Evolutionary conservation across 2,797 vertebrate species (phyloP), one percentile per base, ranked within the genome.

Genomic region (Phataginus tricuspis): DNA sequence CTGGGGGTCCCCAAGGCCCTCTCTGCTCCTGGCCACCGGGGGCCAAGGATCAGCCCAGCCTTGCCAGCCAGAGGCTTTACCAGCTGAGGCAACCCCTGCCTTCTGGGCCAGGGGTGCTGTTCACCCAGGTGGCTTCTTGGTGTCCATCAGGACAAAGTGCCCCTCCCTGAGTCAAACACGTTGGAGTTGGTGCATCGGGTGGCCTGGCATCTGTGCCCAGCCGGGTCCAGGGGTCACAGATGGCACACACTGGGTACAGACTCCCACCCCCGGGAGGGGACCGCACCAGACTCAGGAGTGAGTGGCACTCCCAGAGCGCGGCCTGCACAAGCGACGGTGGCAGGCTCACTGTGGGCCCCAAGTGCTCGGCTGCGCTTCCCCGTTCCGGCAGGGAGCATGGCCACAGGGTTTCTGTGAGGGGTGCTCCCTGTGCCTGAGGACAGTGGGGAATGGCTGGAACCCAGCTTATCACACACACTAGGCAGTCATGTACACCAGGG

Each of bases 131-230:
- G 10, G 25, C 49, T 69, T 37, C 53, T 51, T 15, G 3, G 59
- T 51, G 19, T 14, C 83, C 16, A 5, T 16, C 18, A 42, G 13
- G 31, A 42, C 69, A 16, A 69, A n/a, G n/a, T 4, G 0, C 21
- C 29, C 19, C 37, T 51, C 23, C 25, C 12, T 42, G 21, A 14
- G 25, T 71, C 5, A n/a, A 21, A 34, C 10, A 1, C 6, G 34
- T 15, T 80, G 13, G 55, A 29, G 39, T 1, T 2, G 11, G 66
- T 7, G 8, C 18, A 1, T 8, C 1, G 0, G 13, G 31, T 0
- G 0, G 64, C 69, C 79, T 45, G 64, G 14, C 10, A 0, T 27
- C 25, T 0, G 23, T 19, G 21, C 45, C 34, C n/a, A n/a, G 34
- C 37, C 27, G 12, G 55, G 78, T 23, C 23, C 16, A 0, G n/a